These are phyloP conservation scores for Brachypodius melanocephalos DNA, from an alignment of 2,113 vertebrate genomes.

Conservation along the genomic window DNA sequence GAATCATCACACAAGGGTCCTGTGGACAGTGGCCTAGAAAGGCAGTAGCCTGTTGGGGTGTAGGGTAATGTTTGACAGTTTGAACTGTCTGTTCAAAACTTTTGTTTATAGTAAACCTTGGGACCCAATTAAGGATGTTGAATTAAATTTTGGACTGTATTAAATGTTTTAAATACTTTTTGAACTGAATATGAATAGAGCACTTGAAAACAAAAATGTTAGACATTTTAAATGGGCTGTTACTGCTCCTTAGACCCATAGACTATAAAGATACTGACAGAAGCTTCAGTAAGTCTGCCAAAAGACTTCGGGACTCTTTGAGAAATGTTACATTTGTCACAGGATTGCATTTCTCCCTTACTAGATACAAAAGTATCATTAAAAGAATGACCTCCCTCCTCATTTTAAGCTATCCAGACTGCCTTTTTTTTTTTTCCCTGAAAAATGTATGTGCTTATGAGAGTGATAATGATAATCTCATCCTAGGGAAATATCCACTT, in stretches of 20 bases:
- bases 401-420: background rate
- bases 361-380: background rate
- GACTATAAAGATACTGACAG: background rate
- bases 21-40: background rate
- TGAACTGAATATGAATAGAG: background rate
- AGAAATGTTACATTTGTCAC: background rate
- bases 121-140: background rate
- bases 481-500: background rate
- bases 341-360: background rate
- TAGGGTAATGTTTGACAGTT: background rate
- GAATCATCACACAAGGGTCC: background rate
- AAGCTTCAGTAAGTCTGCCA: background rate
- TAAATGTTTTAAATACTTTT: background rate
- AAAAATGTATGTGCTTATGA: background rate
- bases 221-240: background rate
- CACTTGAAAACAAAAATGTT: background rate
- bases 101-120: background rate
- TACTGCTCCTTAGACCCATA: background rate
- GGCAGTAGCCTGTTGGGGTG: background rate
- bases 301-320: background rate
- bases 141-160: background rate
- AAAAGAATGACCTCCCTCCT: background rate
- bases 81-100: background rate
- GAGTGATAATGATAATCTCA: background rate
- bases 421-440: background rate